Conservation (phyloP, 2,888 invertebrate species). For the Nomada flava region DNA sequence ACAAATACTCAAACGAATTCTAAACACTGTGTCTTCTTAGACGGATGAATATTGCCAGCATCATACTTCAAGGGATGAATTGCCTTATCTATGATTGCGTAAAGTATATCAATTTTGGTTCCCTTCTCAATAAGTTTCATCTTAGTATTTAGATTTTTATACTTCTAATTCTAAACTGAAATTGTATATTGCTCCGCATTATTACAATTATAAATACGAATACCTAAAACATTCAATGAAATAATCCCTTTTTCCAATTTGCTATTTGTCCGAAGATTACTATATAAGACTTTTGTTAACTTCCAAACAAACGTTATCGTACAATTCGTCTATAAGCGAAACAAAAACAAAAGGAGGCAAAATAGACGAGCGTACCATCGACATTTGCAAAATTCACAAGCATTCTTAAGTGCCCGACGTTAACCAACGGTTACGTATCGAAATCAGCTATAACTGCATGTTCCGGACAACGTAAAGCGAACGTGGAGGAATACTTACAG, state of each 20-base stretch:
- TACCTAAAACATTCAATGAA: not conserved
- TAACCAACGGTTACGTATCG: not conserved
- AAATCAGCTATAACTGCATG: not conserved
- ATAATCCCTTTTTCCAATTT: not conserved
- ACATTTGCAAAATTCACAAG: not conserved
- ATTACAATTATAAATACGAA: not conserved
- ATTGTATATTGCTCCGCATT: not conserved
- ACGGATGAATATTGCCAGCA: not conserved
- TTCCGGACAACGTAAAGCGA: constrained; percentile 1
- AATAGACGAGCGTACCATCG: not conserved
- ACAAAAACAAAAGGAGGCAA: not conserved
- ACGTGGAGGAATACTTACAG: not conserved
- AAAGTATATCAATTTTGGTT: constrained; percentile 1
- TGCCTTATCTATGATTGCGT: not conserved
- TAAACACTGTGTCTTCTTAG: not conserved
- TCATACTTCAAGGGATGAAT: not conserved
- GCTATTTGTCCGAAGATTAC: too few species aligned
- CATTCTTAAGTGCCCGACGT: not conserved
- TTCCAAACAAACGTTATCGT: not conserved
- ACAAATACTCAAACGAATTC: not conserved
- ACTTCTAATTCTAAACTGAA: not conserved
- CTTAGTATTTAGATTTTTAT: not conserved
- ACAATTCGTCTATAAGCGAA: not conserved
- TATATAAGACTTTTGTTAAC: not conserved
- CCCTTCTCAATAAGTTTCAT: not conserved